phyloP scores from a whole-genome alignment of 53 echinoderm and acorn worm species.

The Glandiceps talaboti region DNA sequence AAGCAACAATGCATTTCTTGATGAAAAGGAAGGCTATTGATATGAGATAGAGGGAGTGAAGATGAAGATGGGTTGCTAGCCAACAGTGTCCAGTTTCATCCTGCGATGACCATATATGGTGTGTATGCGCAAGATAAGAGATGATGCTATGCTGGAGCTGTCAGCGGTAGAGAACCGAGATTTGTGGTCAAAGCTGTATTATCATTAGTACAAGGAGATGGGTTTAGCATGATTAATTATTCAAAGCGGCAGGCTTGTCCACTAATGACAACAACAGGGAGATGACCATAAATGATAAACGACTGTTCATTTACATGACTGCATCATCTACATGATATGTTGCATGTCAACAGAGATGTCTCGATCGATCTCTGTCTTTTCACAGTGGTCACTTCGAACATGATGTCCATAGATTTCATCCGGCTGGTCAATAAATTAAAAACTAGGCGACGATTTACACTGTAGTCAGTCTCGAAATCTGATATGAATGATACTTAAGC shows the following conservation, averaged over 20 bases:
- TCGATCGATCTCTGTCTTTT: no score
- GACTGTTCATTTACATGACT: not conserved
- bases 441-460: no score
- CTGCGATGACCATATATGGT: not conserved
- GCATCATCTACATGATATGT: not conserved
- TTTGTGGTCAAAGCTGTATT: not conserved
- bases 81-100: not conserved
- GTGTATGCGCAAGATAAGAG: not conserved
- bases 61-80: not conserved
- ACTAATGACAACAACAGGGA: not conserved
- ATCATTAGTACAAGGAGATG: not conserved
- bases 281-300: not conserved
- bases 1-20: not conserved
- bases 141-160: not conserved
- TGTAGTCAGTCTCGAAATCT: no score
- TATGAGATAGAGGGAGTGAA: not conserved
- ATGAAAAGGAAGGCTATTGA: not conserved
- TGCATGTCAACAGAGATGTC: no score
- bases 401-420: no score
- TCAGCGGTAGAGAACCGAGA: not conserved
- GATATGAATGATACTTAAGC: no score
- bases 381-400: no score
- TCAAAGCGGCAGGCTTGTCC: not conserved
- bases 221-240: not conserved
- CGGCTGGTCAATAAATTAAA: no score